These are phyloP conservation scores for Okamejei kenojei DNA, from an alignment of 2,797 vertebrate species.

Conservation along the genomic window DNA sequence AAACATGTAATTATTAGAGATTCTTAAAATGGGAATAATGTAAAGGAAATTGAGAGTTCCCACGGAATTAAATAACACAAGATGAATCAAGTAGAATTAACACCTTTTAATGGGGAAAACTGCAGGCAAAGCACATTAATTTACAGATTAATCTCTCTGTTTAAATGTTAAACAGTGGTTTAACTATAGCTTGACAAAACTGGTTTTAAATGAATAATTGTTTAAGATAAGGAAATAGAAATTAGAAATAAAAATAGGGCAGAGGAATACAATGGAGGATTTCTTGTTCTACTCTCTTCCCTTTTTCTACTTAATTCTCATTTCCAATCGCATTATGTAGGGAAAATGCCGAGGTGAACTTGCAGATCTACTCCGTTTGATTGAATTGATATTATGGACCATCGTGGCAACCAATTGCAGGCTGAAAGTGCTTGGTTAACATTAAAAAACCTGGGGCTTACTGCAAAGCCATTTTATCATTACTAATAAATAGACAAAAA, in stretches of 20 bases:
- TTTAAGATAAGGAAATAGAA: neutral
- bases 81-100: neutral
- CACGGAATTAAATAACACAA: neutral
- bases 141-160: neutral
- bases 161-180: neutral
- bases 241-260: neutral
- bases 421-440: neutral
- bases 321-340: neutral
- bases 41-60: conserved; percentile 13
- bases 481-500: neutral
- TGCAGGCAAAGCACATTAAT: neutral
- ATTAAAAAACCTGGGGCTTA: neutral
- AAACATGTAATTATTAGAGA: neutral
- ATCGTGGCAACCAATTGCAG: neutral
- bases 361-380: neutral
- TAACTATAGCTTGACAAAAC: neutral
- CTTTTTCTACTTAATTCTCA: neutral
- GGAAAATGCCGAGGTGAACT: neutral
- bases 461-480: neutral
- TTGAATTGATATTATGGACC: neutral
- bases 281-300: neutral
- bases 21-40: neutral
- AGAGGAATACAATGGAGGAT: neutral
- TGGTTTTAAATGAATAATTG: neutral
- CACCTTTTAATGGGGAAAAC: neutral